phyloP scores from a whole-genome alignment of 2,797 vertebrate genomes.

The Parotocinclus haroldoi region DNA sequence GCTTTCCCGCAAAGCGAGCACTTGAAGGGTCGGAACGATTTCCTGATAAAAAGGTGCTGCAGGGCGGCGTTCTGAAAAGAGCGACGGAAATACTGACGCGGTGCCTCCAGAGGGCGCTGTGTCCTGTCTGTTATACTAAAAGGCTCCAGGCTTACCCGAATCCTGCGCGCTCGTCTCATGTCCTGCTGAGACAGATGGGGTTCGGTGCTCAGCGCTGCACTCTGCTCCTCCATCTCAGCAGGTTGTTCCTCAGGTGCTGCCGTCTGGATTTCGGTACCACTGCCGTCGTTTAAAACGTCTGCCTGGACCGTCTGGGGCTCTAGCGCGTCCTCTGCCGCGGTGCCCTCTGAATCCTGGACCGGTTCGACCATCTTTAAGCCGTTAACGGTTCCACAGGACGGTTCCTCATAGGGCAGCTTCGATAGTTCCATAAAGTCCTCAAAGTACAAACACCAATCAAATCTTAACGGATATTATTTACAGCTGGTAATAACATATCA shows the following conservation, averaged over 20 bases:
- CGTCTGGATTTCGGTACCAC: constrained; percentile 40
- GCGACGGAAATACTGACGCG: background rate
- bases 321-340: constrained; percentile 52
- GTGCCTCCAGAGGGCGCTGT: background rate
- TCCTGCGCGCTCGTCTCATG: constrained; percentile 89
- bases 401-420: constrained; percentile 82
- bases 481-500: background rate
- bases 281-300: constrained; percentile 51
- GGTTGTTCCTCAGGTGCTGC: constrained; percentile 45
- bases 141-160: constrained; percentile 72
- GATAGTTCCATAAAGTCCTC: constrained; percentile 84
- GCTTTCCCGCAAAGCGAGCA: constrained; percentile 95
- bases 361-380: constrained; percentile 81
- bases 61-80: constrained; percentile 88
- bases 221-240: constrained; percentile 71
- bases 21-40: constrained; percentile 94
- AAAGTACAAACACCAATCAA: background rate
- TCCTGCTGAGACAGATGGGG: constrained; percentile 84
- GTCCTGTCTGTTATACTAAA: too few relatives aligned
- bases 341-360: constrained; percentile 51
- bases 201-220: constrained; percentile 62
- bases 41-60: constrained; percentile 95
- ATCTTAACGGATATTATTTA: background rate
- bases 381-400: constrained; percentile 70
- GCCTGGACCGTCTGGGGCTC: constrained; percentile 47